Base-by-base conservation (phyloP, 2,797 vertebrate species). In the Staurois parvus region DNA sequence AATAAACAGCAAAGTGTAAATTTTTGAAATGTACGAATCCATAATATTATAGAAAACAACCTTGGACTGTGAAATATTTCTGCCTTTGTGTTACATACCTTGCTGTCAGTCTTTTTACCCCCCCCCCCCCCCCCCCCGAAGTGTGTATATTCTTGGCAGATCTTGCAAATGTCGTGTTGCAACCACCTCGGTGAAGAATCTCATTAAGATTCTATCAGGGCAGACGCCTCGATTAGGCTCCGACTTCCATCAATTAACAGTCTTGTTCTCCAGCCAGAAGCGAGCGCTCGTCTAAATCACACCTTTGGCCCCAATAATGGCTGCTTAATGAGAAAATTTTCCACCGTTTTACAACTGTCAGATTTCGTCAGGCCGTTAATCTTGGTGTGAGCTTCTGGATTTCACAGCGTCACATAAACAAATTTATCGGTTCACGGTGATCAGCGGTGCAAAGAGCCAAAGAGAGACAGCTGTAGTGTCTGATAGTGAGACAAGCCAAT, bases 261-360 rank as follows among this genome's bases (percentile, higher is more conserved):
- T 73, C 11, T 90, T 84, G 67, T 75, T 90, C 2, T 88, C 80
- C 87, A 89, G 89, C 66, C 88, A 88, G 88, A 84, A 82, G 74
- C 72, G 10, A 34, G 48, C 5, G n/a, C 67, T 72, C 64, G 70
- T 52, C 77, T 86, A 59, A 45, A 88, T 30, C 52, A 74, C 87
- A 88, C 90, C 89, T 87, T 2, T 89, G 83, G 86, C 87, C 89
- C 88, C 78, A 56, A 0, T 64, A 88, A 90, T 87, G 77, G 37
- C 75, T 28, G 0, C 9, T 88, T 89, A 88, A 89, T 82, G 88
- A 90, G 84, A 68, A 68, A 77, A 70, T 76, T 89, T 87, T 32
- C 74, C 78, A 86, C 62, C 73, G 79, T 74, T 88, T 0, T 87
- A 79, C 81, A 68, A 28, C 42, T 42, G 79, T 73, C 74, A 68